Conservation (phyloP, 1,140 invertebrate species). For the Anoplolepis gracilipes region DNA sequence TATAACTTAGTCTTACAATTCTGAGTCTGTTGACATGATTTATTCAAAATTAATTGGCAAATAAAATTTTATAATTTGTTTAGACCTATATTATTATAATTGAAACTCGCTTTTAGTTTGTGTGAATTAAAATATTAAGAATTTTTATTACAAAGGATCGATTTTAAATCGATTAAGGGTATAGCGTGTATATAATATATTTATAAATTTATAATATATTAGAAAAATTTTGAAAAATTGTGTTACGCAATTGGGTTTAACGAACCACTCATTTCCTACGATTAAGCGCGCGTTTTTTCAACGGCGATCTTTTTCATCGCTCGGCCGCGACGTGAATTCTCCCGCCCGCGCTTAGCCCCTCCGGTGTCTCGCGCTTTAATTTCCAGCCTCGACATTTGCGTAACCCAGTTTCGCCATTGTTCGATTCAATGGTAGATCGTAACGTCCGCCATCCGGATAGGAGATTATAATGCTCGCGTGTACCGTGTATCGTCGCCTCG, state of each 20-base stretch:
- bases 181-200: neutral
- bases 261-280: constrained; percentile 53
- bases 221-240: constrained; percentile 30
- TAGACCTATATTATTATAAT: no score
- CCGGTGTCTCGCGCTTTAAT: constrained; percentile 81
- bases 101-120: neutral
- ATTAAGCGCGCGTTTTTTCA: constrained; percentile 60
- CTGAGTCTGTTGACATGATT: neutral
- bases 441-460: constrained; percentile 81
- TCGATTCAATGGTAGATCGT: constrained; percentile 84
- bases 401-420: constrained; percentile 86
- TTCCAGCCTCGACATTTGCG: constrained; percentile 85
- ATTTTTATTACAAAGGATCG: neutral
- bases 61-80: neutral
- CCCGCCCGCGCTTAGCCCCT: constrained; percentile 13
- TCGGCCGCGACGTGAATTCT: neutral
- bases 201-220: no score
- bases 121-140: neutral
- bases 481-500: constrained; percentile 68
- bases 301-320: constrained; percentile 65
- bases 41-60: neutral
- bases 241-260: constrained; percentile 26
- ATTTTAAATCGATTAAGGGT: neutral
- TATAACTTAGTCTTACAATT: neutral
- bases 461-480: constrained; percentile 77